These are phyloP conservation scores for Drosophila repletoides DNA, from an alignment of 1,140 invertebrate genomes.

Conservation along the genomic window DNA sequence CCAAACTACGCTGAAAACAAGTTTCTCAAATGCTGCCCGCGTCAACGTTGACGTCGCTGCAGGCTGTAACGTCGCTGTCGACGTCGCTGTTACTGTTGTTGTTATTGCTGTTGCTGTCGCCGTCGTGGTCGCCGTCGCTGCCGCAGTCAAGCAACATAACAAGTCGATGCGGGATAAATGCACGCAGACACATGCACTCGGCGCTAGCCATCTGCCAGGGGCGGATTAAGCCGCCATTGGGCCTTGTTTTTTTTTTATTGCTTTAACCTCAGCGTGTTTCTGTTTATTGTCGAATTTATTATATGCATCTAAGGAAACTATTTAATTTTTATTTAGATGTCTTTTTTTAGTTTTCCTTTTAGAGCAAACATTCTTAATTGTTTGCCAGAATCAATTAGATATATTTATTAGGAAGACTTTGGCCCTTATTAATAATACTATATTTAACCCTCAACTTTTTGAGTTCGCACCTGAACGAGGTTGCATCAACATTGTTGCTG, in stretches of 20 bases:
- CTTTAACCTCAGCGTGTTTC: too few relatives aligned
- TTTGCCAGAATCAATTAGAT: too few relatives aligned
- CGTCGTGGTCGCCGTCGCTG: background rate
- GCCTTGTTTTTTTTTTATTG: too few relatives aligned
- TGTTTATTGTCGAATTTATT: too few relatives aligned
- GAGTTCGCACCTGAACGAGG: constrained; percentile 12
- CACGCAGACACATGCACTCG: constrained; percentile 41
- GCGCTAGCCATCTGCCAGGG: constrained; percentile 19
- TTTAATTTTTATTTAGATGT: too few relatives aligned
- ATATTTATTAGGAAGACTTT: too few relatives aligned
- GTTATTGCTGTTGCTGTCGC: background rate
- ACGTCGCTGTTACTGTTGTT: background rate
- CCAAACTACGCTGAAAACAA: constrained; percentile 76
- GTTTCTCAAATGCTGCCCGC: constrained; percentile 53
- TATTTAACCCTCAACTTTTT: background rate
- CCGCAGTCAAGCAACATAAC: constrained; percentile 50
- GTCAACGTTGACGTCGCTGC: background rate
- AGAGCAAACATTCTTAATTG: too few relatives aligned
- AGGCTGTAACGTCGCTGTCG: too few relatives aligned
- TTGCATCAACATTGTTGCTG: constrained; percentile 33
- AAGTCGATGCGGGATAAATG: constrained; percentile 55
- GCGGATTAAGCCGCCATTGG: background rate
- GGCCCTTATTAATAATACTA: too few relatives aligned
- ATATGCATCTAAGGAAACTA: too few relatives aligned
- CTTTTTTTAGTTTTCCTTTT: too few relatives aligned